A percentile compares a stretch with the other conserved stretches of the same genome.
Conservation (phyloP, 1,140 invertebrate species). For the Drosophila lini region DNA sequence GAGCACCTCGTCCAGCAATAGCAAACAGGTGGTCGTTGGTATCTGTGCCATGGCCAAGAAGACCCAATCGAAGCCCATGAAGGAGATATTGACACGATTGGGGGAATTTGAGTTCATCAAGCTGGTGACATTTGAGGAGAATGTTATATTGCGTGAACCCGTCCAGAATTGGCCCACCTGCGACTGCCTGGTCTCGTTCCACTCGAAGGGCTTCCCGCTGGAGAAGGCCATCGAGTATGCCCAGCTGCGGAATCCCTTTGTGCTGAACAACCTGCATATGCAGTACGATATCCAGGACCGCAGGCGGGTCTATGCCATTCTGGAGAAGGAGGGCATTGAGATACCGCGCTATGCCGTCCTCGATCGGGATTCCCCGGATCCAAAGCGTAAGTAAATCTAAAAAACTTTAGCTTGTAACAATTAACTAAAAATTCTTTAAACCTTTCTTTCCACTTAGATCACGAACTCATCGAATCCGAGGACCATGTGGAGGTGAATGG, state of each 20-base stretch:
- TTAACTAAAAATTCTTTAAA: no score
- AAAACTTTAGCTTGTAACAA: no score
- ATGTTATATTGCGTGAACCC: slow-evolving; percentile 96
- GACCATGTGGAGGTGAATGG: slow-evolving; percentile 99
- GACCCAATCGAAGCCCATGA: slow-evolving; percentile 99
- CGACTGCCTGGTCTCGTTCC: slow-evolving; percentile 99
- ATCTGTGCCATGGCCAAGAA: slow-evolving; percentile 99
- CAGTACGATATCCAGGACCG: slow-evolving; percentile 99
- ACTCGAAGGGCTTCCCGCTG: slow-evolving; percentile 98
- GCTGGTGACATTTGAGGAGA: slow-evolving; percentile 96
- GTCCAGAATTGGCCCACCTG: slow-evolving; percentile 99
- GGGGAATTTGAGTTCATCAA: slow-evolving; percentile 98
- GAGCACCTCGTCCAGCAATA: slow-evolving; percentile 82
- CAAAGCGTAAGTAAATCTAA: slow-evolving; percentile 89
- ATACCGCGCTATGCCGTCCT: slow-evolving; percentile 99
- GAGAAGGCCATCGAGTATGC: slow-evolving; percentile 99
- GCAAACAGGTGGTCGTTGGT: slow-evolving; percentile 93
- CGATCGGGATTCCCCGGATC: slow-evolving; percentile 96
- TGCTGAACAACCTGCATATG: slow-evolving; percentile 99
- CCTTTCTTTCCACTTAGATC: slow-evolving; percentile 87
- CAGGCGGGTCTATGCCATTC: slow-evolving; percentile 96
- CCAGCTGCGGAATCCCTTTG: slow-evolving; percentile 96
- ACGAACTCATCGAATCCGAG: slow-evolving; percentile 97
- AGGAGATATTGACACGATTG: slow-evolving; percentile 96
- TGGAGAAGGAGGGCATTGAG: slow-evolving; percentile 97